phyloP scores from a whole-genome alignment of 2,113 vertebrate species.

The Callospermophilus lateralis region DNA sequence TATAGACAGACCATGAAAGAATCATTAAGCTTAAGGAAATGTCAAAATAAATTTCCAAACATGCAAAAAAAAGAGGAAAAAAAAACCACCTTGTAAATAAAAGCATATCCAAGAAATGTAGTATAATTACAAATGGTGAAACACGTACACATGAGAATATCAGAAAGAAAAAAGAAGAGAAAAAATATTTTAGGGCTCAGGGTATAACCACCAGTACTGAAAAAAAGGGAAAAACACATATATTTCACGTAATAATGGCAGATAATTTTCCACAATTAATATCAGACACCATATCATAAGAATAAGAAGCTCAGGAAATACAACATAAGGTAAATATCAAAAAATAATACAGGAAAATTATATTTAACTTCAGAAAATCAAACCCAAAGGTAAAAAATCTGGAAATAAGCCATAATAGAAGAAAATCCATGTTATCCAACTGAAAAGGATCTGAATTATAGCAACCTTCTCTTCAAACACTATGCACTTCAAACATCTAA shows the following conservation, averaged over 20 bases:
- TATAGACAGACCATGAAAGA: not conserved
- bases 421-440: not conserved
- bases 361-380: not conserved
- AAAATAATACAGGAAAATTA: not conserved
- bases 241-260: not conserved
- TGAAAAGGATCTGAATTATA: not conserved
- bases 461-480: not conserved
- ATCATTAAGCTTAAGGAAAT: not conserved
- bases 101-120: not conserved
- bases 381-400: not conserved
- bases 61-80: not conserved
- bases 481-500: not conserved
- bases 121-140: not conserved
- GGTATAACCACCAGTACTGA: not conserved
- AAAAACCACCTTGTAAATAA: not conserved
- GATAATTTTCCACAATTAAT: conserved; percentile 17
- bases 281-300: not conserved
- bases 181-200: not conserved
- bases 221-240: not conserved
- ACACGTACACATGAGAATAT: not conserved
- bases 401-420: not conserved
- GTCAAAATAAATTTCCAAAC: not conserved
- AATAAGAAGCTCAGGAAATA: not conserved
- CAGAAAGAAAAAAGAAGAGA: not conserved
- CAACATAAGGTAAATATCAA: not conserved